These are phyloP conservation scores for Artemia franciscana DNA, from an alignment of 1,140 invertebrate genomes.

Conservation along the genomic window DNA sequence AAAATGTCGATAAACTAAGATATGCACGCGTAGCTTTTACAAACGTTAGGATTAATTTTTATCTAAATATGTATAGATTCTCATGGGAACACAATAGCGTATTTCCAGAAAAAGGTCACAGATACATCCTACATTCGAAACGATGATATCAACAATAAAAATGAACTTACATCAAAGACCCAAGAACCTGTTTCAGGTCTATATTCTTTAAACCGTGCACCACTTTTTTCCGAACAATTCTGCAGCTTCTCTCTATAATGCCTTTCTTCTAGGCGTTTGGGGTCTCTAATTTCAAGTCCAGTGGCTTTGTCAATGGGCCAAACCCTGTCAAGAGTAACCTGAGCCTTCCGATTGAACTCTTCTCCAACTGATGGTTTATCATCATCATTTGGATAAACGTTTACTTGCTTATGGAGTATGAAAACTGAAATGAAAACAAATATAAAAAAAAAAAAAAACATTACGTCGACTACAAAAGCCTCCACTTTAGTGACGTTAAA, in stretches of 20 bases:
- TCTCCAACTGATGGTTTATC: slow-evolving; percentile 49
- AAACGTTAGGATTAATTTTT: too few relatives aligned
- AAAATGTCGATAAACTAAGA: too few relatives aligned
- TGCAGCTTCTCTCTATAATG: slow-evolving; percentile 70
- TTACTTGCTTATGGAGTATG: slow-evolving; percentile 35
- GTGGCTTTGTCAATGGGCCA: slow-evolving; percentile 77
- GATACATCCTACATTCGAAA: too few relatives aligned
- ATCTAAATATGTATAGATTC: too few relatives aligned
- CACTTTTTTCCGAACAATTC: slow-evolving; percentile 55
- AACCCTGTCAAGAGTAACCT: slow-evolving; percentile 76
- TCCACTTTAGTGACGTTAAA: too few relatives aligned
- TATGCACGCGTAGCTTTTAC: too few relatives aligned
- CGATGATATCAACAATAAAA: too few relatives aligned
- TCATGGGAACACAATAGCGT: too few relatives aligned
- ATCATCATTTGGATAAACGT: slow-evolving; percentile 34
- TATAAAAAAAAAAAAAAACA: slow-evolving; percentile 1
- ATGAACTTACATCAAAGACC: slow-evolving; percentile 29
- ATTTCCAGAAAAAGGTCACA: background rate
- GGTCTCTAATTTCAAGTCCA: slow-evolving; percentile 52
- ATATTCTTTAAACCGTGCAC: slow-evolving; percentile 80
- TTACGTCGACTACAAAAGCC: too few relatives aligned
- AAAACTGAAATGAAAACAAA: slow-evolving; percentile 23
- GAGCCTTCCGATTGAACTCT: slow-evolving; percentile 71
- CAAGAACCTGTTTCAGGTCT: slow-evolving; percentile 82
- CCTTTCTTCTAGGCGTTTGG: slow-evolving; percentile 46